Conservation (phyloP, 2,797 vertebrate species). For the Merluccius polli region DNA sequence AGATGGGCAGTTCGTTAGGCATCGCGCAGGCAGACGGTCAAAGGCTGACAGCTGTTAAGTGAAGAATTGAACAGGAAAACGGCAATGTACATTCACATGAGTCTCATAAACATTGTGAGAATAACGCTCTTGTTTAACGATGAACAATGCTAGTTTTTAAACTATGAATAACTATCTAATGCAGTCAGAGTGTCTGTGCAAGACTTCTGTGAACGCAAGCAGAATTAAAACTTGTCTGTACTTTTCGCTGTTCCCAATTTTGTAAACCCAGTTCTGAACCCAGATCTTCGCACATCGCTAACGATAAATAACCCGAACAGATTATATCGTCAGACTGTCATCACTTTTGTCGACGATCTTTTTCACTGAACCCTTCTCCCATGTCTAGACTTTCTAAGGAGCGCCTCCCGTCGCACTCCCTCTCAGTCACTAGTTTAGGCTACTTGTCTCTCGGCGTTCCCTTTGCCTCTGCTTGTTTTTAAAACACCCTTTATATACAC, state of each 20-base stretch:
- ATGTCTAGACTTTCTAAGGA: background rate
- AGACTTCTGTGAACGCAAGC: background rate
- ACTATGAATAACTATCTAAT: background rate
- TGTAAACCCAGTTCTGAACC: background rate
- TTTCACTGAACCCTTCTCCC: background rate
- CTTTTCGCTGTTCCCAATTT: background rate
- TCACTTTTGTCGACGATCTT: too few species aligned
- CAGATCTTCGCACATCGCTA: background rate
- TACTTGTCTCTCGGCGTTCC: background rate
- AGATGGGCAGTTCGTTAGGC: background rate
- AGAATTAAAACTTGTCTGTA: background rate
- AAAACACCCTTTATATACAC: constrained; percentile 28
- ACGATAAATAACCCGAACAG: background rate
- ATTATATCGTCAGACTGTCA: background rate
- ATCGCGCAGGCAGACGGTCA: background rate
- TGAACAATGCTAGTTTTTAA: background rate
- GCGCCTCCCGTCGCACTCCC: background rate
- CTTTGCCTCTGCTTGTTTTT: constrained; percentile 18
- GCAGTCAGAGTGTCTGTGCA: background rate
- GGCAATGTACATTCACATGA: background rate
- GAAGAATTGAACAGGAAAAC: background rate
- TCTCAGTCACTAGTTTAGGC: background rate
- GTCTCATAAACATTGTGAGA: background rate
- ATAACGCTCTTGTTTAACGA: background rate
- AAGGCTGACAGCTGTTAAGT: background rate